Evolutionary conservation across 2,797 vertebrate genomes (phyloP), one percentile per base, ranked within the genome.

Genomic region (Odontamblyopus lacepedii): DNA sequence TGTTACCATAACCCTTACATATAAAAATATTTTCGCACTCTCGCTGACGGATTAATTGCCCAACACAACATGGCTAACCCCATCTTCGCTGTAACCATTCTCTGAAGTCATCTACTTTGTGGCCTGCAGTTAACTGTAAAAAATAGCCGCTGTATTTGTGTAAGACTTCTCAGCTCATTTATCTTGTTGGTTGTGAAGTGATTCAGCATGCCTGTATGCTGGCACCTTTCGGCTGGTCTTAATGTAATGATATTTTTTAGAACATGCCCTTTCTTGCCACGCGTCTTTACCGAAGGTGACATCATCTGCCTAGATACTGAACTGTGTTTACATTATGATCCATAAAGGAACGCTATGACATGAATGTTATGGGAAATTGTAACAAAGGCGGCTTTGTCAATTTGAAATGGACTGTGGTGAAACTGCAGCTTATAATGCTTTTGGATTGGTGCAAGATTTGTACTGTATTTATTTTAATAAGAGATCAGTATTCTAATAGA

Each of bases 191-290:
- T 27, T 78, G 87, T 86, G 44, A 48, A 48, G 44, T 48, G 73
- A 70, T 71, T 69, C 62, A 71, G 76, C 73, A 71, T 53, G 50
- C 80, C 80, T 87, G 0, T 59, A 78, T 76, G 77, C 77, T 84
- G 88, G 83, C 83, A 85, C 80, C 66, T 83, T 87, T 89, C 76
- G 85, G 77, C 73, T 77, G 26, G 79, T 63, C 71, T 84, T 69
- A 78, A 75, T 85, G 83, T 91, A 90, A 91, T 89, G 86, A 91
- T 91, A 90, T 91, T 91, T 87, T 87, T 86, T 82, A 71, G 77
- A 83, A 91, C 90, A 78, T 87, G 90, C 88, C 78, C 67, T 82
- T 23, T 41, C 91, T 83, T 78, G 90, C 87, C 82, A 70, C 29
- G 53, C 51, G 73, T 86, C 74, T 85, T 75, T 78, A 82, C 83